Evolutionary conservation across 2,113 vertebrate species (phyloP).

Genomic region (Megaceryle maxima): DNA sequence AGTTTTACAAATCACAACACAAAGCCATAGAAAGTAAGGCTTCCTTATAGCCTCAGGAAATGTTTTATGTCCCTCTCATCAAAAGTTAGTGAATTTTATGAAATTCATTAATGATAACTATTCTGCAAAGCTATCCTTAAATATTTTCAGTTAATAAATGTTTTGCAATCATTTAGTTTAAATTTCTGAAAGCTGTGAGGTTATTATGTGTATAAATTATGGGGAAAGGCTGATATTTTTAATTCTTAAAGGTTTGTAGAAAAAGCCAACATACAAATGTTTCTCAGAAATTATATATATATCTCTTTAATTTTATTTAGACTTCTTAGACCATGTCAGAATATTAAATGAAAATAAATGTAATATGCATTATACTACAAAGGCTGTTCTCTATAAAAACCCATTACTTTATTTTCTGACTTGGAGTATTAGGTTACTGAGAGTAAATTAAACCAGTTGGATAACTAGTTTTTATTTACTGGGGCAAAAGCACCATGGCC

Average conservation of each 20-base stretch:
- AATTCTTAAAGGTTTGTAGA: neutral
- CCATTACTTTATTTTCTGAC: neutral
- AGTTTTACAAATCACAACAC: neutral
- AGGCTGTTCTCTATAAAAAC: neutral
- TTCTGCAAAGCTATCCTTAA: neutral
- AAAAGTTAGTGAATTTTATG: neutral
- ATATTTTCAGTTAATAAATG: neutral
- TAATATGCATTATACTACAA: neutral
- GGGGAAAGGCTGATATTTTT: neutral
- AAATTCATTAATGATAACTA: neutral
- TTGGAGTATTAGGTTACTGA: neutral
- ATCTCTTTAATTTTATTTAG: neutral
- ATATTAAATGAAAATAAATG: neutral
- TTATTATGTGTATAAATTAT: neutral
- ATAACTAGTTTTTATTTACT: neutral
- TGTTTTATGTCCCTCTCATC: neutral
- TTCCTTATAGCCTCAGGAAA: neutral
- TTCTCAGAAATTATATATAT: neutral
- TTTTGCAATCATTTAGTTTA: neutral
- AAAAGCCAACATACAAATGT: neutral
- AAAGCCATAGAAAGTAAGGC: neutral
- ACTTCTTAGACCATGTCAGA: neutral
- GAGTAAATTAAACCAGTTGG: neutral
- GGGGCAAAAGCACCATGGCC: neutral
- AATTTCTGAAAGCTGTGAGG: neutral